A percentile compares a stretch with the other conserved stretches of the same genome.
Evolutionary conservation across 1,140 invertebrate genomes (phyloP).

Genomic region (Zaprionus kolodkinae): DNA sequence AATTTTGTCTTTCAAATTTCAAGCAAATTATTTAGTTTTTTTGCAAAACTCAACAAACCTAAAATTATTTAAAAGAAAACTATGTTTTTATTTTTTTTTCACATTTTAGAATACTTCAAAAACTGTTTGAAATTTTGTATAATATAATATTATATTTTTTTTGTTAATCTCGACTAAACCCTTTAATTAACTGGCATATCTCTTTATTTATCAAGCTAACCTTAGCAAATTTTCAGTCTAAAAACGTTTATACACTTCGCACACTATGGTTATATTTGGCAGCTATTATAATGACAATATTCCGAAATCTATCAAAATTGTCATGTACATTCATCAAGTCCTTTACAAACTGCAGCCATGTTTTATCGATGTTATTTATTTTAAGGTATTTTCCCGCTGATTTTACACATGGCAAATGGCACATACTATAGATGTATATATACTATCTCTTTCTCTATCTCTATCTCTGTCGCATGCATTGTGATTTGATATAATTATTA

Average conservation of each 20-base stretch:
- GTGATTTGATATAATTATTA: slow-evolving; percentile 72
- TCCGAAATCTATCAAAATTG: not conserved
- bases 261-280: not conserved
- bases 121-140: no score
- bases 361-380: not conserved
- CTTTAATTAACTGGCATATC: no score
- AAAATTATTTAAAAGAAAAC: no score
- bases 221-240: not conserved
- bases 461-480: slow-evolving; percentile 45
- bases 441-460: not conserved
- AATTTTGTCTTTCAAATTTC: no score
- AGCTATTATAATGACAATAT: not conserved
- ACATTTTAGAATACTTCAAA: no score
- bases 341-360: not conserved
- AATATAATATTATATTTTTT: no score
- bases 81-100: no score
- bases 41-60: no score
- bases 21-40: no score
- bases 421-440: not conserved
- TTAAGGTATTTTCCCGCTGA: not conserved
- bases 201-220: no score
- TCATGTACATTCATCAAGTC: not conserved
- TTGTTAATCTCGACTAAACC: no score
- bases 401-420: slow-evolving; percentile 6
- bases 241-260: not conserved